phyloP scores from a whole-genome alignment of 2,888 invertebrate species.

The Monochamus alternatus region DNA sequence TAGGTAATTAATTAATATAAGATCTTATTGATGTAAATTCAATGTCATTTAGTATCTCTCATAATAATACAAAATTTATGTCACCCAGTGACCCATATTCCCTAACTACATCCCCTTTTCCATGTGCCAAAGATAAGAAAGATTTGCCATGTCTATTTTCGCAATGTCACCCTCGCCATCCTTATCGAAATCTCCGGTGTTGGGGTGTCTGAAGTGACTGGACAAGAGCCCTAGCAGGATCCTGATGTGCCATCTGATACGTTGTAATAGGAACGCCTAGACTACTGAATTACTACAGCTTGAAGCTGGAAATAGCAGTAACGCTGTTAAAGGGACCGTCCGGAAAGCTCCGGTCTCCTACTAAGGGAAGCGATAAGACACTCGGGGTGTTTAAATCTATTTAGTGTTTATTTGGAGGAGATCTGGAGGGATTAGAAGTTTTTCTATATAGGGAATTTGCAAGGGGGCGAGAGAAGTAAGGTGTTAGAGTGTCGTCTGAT shows the following conservation, averaged over 20 bases:
- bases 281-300: constrained; percentile 19
- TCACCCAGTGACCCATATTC: no score
- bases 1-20: no score
- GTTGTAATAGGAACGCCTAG: constrained; percentile 25
- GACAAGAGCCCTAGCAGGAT: constrained; percentile 13
- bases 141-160: background rate
- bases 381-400: background rate
- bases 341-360: background rate
- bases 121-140: no score
- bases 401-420: background rate
- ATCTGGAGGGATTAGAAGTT: background rate
- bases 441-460: background rate
- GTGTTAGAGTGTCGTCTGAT: background rate
- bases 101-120: no score
- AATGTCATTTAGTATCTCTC: no score
- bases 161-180: background rate
- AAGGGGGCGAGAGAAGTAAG: background rate
- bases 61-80: no score
- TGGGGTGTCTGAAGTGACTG: constrained; percentile 13
- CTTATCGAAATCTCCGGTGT: background rate
- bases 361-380: background rate
- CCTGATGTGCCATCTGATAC: constrained; percentile 23
- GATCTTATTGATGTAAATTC: no score
- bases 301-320: constrained; percentile 11
- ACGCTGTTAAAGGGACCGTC: constrained; percentile 1